Evolutionary conservation across 1,140 invertebrate species (phyloP), one percentile per base, ranked within the genome.

Genomic region (Pachypeltis micranthus): DNA sequence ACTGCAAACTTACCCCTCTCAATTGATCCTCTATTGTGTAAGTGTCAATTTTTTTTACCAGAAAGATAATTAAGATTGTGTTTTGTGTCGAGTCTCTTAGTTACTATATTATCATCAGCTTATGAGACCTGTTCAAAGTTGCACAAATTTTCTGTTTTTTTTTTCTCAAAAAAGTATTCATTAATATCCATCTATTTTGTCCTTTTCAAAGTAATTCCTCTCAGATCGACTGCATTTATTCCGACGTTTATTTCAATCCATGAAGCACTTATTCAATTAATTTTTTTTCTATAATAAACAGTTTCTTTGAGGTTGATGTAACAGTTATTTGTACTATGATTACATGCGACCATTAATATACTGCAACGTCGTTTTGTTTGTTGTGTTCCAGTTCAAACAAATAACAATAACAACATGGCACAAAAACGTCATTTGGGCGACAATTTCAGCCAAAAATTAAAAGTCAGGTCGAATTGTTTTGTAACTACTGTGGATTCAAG

Each of bases 401-500:
- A 78, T 44, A 83, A 80, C 66, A 84, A 81, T 62, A 80, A 80
- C 68, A 79, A 77, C 64, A 80, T 81, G 67, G 80, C 79, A 59
- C 80, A 80, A 67, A 82, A 90, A 27, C 81, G 96, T 2, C 93
- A 95, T 72, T 79, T 99, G 29, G 96, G 95, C 51, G 93, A 97
- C 70, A 96, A 97, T 77, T 95, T 95, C 75, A 93, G 90, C 70
- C 94, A 98, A 75, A 90, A 95, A 72, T 80, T 98, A 23, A 87
- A 88, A 71, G 92, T 97, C 67, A 82, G 87, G 47, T 90, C 88
- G 63, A 93, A 92, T 72, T 96, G 93, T 73, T 99, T 98, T 78
- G 91, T 98, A 10, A 96, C 93, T 14, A 98, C 95, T 0, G 93
- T 97, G 2, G 96, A 99, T 74, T 95, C 91, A 68, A 81, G 90